Evolutionary conservation across 2,797 vertebrate species (phyloP).

Genomic region (Chelmon rostratus): DNA sequence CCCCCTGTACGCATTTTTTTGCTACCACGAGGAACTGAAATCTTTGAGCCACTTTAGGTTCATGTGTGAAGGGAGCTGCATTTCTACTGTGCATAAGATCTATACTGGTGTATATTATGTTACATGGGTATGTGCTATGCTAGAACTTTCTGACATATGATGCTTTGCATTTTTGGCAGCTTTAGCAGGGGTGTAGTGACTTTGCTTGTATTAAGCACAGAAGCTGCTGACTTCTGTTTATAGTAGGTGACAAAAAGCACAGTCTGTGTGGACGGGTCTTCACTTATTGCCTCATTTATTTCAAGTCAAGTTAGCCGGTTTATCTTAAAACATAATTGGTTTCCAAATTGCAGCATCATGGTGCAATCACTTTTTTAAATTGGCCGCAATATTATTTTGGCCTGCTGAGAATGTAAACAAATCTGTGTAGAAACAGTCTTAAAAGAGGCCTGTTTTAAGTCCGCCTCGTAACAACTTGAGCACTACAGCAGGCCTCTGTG

Average conservation of each 20-base stretch:
- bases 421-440: constrained; percentile 13
- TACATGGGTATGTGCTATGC: background rate
- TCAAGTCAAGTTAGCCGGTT: background rate
- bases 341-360: constrained; percentile 14
- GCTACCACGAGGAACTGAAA: no score
- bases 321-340: constrained; percentile 4
- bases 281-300: background rate
- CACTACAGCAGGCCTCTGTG: constrained; percentile 57
- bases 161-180: background rate
- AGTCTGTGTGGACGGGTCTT: background rate
- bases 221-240: background rate
- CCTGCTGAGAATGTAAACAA: constrained; percentile 41
- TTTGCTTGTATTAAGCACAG: background rate
- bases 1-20: no score
- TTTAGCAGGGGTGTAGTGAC: background rate
- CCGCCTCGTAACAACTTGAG: constrained; percentile 1
- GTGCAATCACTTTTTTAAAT: constrained; percentile 12
- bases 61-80: background rate
- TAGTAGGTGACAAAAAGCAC: background rate
- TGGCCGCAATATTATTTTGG: constrained; percentile 8
- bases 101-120: background rate
- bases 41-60: background rate
- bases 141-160: background rate
- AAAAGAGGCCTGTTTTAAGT: constrained; percentile 42
- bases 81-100: background rate